Evolutionary conservation across 2,888 invertebrate species (phyloP).

Genomic region (Acleris holmiana): DNA sequence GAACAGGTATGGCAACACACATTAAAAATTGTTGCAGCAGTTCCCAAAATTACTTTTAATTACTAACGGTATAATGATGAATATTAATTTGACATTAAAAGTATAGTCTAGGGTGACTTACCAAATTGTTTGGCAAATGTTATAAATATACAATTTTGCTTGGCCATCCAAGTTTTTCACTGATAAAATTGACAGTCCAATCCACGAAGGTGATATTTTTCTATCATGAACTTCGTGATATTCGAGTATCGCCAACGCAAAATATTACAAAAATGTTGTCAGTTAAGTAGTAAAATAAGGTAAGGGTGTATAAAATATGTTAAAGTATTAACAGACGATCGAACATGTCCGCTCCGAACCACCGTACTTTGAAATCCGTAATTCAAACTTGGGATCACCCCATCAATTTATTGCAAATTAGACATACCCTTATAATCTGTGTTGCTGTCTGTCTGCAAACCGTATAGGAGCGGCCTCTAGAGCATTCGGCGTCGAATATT

Average conservation of each 20-base stretch:
- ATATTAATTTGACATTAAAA: too few relatives aligned
- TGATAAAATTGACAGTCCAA: slow-evolving; percentile 29
- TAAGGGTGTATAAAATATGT: too few relatives aligned
- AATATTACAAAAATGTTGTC: slow-evolving; percentile 49
- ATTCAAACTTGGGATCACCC: too few relatives aligned
- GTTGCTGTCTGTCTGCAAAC: too few relatives aligned
- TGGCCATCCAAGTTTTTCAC: background rate
- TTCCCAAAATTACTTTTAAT: background rate
- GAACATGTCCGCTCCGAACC: too few relatives aligned
- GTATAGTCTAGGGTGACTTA: slow-evolving; percentile 2
- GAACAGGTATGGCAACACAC: slow-evolving; percentile 29
- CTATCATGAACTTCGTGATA: background rate
- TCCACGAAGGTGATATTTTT: background rate
- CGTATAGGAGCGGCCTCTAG: too few relatives aligned
- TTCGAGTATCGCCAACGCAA: slow-evolving; percentile 60
- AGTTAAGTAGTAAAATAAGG: background rate
- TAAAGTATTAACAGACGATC: too few relatives aligned
- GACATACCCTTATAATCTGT: too few relatives aligned
- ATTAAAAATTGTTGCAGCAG: slow-evolving; percentile 1
- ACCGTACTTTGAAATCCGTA: too few relatives aligned
- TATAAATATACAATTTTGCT: background rate
- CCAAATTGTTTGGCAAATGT: slow-evolving; percentile 4
- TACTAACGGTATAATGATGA: background rate
- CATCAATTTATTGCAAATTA: too few relatives aligned
- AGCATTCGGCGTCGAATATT: too few relatives aligned